A percentile compares a stretch with the other conserved stretches of the same genome.
phyloP scores from a whole-genome alignment of 2,888 invertebrate species.

The Dendrolimus pini region DNA sequence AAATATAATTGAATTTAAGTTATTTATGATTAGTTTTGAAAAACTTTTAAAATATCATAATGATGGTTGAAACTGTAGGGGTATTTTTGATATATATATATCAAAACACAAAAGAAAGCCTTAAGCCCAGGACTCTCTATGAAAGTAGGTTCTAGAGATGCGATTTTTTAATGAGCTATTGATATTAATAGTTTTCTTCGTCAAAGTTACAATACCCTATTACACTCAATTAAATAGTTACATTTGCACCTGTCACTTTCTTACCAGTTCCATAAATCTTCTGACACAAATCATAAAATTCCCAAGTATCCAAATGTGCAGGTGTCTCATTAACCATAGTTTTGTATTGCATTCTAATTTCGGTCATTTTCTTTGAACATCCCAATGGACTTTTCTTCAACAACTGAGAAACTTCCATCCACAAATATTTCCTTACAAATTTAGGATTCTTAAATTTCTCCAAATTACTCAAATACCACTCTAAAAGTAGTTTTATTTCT shows the following conservation, averaged over 20 bases:
- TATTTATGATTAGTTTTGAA: too few species aligned
- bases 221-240: too few species aligned
- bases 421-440: slow-evolving; percentile 52
- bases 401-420: slow-evolving; percentile 53
- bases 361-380: slow-evolving; percentile 64
- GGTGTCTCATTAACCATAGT: slow-evolving; percentile 50
- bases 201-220: too few species aligned
- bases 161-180: too few species aligned
- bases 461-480: slow-evolving; percentile 59
- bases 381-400: slow-evolving; percentile 49
- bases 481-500: slow-evolving; percentile 44
- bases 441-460: slow-evolving; percentile 67
- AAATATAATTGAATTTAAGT: too few species aligned
- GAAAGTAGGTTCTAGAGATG: too few species aligned
- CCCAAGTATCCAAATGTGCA: slow-evolving; percentile 43
- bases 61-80: too few species aligned
- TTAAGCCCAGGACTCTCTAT: too few species aligned
- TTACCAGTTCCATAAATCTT: slow-evolving; percentile 67
- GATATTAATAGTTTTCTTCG: too few species aligned
- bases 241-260: slow-evolving; percentile 18
- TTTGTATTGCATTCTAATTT: slow-evolving; percentile 54
- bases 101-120: too few species aligned
- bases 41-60: too few species aligned
- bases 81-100: too few species aligned
- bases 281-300: slow-evolving; percentile 54